Base-by-base conservation (phyloP, 2,797 vertebrate genomes). In the Columba guinea region DNA sequence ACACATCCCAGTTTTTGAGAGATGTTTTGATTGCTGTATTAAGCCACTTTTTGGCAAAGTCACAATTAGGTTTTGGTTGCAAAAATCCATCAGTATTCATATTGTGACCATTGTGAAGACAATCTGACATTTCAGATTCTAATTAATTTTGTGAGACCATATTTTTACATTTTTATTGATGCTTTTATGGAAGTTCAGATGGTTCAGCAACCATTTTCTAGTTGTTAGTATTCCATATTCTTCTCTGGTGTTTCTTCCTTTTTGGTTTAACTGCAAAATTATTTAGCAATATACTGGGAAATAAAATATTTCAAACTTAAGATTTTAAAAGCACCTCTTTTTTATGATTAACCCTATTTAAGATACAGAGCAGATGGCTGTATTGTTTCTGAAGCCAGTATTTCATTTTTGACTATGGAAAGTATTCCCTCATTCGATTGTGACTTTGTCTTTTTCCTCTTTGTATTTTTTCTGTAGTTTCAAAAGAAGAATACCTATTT, bases 201-300 rank as follows among this genome's bases (percentile, higher is more conserved):
- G 84, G 82, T 91, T 90, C 71, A 62, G 15, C 80, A 96, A 62
- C 75, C 93, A 46, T 87, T 89, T 93, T 83, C 68, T 80, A 91
- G 75, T 92, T 96, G 35, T 95, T 92, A 95, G 68, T 91, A 89
- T 84, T 90, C 34, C 74, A 48, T 93, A 67, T 49, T 93, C 82
- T 76, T 90, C 49, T 83, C 59, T 94, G 94, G 51, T 90, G 74
- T 62, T 85, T 92, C 87, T 95, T 87, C 73, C 84, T 82, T 92
- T 94, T 93, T 90, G 80, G 35, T 89, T 84, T 94, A 82, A 93
- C 68, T 82, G 85, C 84, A 78, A 41, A 91, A 85, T 77, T 73
- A 79, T 79, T 95, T 91, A 90, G 75, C 95, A 91, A 85, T 96
- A 69, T 87, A 55, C 67, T 94, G 67, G 93, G 89, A 96, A 97